phyloP scores from a whole-genome alignment of 2,888 invertebrate species.

The Horisme vitalbata region DNA sequence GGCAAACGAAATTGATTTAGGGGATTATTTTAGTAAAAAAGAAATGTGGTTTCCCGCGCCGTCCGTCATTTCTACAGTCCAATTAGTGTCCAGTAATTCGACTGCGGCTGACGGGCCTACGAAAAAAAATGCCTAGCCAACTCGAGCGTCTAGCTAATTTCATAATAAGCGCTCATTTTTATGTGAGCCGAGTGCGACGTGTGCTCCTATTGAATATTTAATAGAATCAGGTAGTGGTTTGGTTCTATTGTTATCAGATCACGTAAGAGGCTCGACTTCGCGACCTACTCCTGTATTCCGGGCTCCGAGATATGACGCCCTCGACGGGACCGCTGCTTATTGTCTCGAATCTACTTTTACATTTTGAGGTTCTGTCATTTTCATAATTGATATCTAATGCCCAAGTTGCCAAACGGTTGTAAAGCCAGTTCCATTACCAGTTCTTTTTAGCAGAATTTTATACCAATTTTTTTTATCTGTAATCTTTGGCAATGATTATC shows the following conservation, averaged over 20 bases:
- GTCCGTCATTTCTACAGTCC: slow-evolving; percentile 79
- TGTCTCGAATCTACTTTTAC: slow-evolving; percentile 38
- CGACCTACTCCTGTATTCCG: slow-evolving; percentile 70
- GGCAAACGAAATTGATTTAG: slow-evolving; percentile 41
- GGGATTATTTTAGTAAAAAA: slow-evolving; percentile 46
- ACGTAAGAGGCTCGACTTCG: slow-evolving; percentile 51
- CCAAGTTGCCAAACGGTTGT: neutral
- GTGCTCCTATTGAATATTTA: slow-evolving; percentile 71
- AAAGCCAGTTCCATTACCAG: too few species aligned
- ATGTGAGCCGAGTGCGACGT: slow-evolving; percentile 68
- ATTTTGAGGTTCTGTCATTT: slow-evolving; percentile 6
- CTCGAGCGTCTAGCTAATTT: slow-evolving; percentile 72
- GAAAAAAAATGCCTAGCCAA: slow-evolving; percentile 68
- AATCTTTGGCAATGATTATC: too few species aligned
- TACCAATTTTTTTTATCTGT: too few species aligned
- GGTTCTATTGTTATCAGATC: slow-evolving; percentile 52
- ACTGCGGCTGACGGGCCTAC: slow-evolving; percentile 70
- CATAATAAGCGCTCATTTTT: slow-evolving; percentile 82
- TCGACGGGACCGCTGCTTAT: slow-evolving; percentile 60
- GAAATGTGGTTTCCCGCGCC: slow-evolving; percentile 58
- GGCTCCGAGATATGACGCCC: slow-evolving; percentile 69
- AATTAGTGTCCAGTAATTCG: slow-evolving; percentile 81
- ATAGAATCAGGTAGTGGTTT: slow-evolving; percentile 63
- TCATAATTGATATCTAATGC: slow-evolving; percentile 4
- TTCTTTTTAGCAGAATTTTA: too few species aligned